phyloP scores from a whole-genome alignment of 2,113 vertebrate species.

The Rhadina sibilatrix region DNA sequence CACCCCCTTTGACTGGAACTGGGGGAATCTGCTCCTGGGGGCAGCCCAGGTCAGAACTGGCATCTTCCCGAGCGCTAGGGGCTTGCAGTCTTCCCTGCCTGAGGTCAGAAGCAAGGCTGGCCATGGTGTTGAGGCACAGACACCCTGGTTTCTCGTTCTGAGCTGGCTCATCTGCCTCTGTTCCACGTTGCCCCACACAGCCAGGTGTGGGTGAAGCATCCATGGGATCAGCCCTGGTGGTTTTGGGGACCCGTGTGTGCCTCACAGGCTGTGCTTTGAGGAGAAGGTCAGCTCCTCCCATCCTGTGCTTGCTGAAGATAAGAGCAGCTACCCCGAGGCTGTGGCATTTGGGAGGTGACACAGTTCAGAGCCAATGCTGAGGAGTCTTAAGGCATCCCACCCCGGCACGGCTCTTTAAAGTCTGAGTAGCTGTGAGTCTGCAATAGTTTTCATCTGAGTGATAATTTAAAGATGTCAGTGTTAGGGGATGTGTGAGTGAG shows the following conservation, averaged over 20 bases:
- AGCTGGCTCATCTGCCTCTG: not conserved
- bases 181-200: not conserved
- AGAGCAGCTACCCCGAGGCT: not conserved
- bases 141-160: not conserved
- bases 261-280: not conserved
- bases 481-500: not conserved
- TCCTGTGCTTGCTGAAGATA: not conserved
- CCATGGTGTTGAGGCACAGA: fast-evolving
- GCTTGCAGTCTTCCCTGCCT: not conserved
- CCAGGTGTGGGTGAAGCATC: not conserved
- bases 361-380: fast-evolving
- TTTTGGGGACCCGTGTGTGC: not conserved
- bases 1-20: fast-evolving
- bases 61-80: not conserved
- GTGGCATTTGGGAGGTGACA: not conserved
- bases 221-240: fast-evolving
- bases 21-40: not conserved
- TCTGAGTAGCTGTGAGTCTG: not conserved
- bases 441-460: not conserved
- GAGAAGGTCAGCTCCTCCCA: not conserved
- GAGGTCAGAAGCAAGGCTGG: not conserved
- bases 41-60: not conserved
- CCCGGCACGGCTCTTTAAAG: not conserved
- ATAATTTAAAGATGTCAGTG: not conserved
- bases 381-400: not conserved